phyloP scores from a whole-genome alignment of 2,797 vertebrate species.

The Tapirus indicus region DNA sequence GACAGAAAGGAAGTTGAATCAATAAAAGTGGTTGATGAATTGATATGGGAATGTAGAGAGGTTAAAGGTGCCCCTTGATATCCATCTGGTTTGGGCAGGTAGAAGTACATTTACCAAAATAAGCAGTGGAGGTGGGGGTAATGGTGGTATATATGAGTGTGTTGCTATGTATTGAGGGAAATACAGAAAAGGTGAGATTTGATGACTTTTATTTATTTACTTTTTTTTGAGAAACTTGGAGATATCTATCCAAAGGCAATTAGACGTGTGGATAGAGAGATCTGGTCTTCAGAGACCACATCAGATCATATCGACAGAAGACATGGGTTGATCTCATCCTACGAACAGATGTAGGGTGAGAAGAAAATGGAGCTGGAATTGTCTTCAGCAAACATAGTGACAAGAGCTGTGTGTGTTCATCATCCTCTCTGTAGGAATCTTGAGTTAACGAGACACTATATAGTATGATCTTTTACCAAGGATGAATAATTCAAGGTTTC shows the following conservation, averaged over 20 bases:
- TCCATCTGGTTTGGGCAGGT: background rate
- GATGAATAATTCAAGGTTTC: background rate
- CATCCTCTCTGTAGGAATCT: background rate
- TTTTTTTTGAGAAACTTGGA: slow-evolving; percentile 24
- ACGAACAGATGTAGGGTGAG: background rate
- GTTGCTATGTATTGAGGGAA: background rate
- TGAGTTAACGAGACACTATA: background rate
- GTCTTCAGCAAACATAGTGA: background rate
- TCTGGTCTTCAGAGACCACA: background rate
- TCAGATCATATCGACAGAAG: background rate
- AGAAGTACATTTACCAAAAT: background rate
- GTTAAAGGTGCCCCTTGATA: background rate
- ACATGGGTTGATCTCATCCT: background rate
- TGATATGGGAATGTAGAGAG: background rate
- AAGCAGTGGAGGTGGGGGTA: background rate
- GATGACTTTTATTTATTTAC: background rate
- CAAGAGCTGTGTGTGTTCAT: background rate
- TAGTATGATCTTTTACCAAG: background rate
- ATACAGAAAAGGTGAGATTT: background rate
- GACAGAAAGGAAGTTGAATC: slow-evolving; percentile 2
- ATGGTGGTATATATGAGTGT: background rate
- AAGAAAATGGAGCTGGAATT: background rate
- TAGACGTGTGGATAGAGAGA: background rate
- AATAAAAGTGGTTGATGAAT: background rate
- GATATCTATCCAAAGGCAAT: background rate